Base-by-base conservation (phyloP, 30 jellyfish, hydroid and myxozoan species). In the Nemopilema nomurai region DNA sequence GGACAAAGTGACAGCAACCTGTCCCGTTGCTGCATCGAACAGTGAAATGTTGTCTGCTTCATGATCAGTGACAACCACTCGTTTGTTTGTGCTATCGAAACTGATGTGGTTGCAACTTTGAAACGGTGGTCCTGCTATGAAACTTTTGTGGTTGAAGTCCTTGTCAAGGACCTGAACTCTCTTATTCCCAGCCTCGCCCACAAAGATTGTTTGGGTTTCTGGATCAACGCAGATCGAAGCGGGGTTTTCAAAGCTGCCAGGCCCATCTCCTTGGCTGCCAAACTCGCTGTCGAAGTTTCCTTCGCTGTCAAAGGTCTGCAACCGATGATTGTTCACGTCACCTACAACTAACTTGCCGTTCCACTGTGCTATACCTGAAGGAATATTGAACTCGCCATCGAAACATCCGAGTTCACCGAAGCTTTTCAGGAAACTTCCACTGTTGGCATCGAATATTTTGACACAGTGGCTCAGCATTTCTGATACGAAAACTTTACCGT, bases 381-480 rank as follows among this genome's bases (percentile, higher is more conserved):
- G 94, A 62, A 84, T 86, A 18, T 65, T 76, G 50, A 90, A 75
- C 30, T 90, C 90, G 16, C 90, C 97, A 69, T 83, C 95, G 69
- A 78, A 76, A 62, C 31, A 78, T 17, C 95, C 97, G 71, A 83
- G 26, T 49, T 63, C 96, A 0, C 95, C 97, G 28, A 84, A 18
- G 13, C 64, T 52, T 22, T 71, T 88, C 82, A 79, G 77, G 75
- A 82, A 53, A 19, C 18, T 49, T n/a, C 93, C 94, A 51, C 74
- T 87, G 22, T 63, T 33, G 0, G 81, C 91, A n/a, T 90, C 76
- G 71, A 90, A 62, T 32, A 84, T 85, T 30, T 81, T 88, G 30
- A 90, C 85, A 19, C 30, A 18, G 53, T 87, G 95, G 84, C 79
- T 90, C 28, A 90, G 72, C 97, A 90, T 83, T 87, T 71, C 91